Base-by-base conservation (phyloP, 2,113 vertebrate species). In the Coturnix japonica region DNA sequence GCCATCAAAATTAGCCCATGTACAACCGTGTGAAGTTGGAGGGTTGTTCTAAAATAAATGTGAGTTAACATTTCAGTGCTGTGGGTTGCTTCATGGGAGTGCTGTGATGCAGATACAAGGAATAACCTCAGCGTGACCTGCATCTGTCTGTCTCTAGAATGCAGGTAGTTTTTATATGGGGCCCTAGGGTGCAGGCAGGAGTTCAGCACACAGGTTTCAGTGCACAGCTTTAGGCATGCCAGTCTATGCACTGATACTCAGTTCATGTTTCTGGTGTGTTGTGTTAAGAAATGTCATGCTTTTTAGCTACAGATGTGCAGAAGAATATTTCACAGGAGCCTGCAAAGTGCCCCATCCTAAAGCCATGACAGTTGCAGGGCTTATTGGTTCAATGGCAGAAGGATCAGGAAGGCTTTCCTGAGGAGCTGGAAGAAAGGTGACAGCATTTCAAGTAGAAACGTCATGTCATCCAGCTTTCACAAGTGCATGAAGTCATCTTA, bases 31-130 rank as follows among this genome's bases (percentile, higher is more conserved):
- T 0, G 5, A 47, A 60, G 13, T 19, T 16, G 11, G 60, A 15
- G 35, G 25, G 17, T 8, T 16, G 37, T 46, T 60, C 35, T 26
- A 2, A 11, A 11, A 1, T 0, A 26, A 6, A 2, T 0, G 0
- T 3, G 17, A 69, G 60, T 37, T 2, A 2, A 14, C 0, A 1
- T 26, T 31, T 30, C 7, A 7, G 30, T 1, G 5, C 33, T 11
- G 12, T 8, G 56, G 81, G 30, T 53, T 37, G 44, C 44, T 60
- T 33, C 39, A 19, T 69, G 16, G 78, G 28, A 28, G n/a, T 6
- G 7, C 1, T 2, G 1, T 21, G 49, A n/a, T 23, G 47, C 25
- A 2, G 39, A 18, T 8, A 9, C 28, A 2, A 7, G 2, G 4
- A 57, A 56, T 13, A 21, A 51, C 19, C 3, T 6, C 56, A 21